Conservation (phyloP, 37 sponge, comb jelly and placozoan genomes). For the Geodia barretti region DNA sequence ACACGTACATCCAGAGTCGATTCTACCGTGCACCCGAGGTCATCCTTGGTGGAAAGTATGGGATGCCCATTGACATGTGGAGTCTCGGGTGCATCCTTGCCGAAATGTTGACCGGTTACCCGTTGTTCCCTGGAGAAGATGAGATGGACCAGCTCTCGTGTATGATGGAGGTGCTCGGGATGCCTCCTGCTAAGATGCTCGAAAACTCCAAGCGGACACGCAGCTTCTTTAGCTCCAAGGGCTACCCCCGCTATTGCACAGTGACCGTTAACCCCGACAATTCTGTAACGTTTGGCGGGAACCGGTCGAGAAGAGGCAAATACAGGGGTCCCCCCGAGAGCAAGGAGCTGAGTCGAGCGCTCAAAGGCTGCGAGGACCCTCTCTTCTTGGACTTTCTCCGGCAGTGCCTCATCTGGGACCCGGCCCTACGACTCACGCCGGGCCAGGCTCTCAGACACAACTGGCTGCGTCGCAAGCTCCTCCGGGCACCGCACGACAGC, state of each 20-base stretch:
- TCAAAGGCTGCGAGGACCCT: conserved; percentile 92
- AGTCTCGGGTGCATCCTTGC: conserved; percentile 96
- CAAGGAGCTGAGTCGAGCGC: conserved; percentile 87
- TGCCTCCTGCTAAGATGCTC: conserved; percentile 81
- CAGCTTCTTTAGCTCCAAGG: conserved; percentile 81
- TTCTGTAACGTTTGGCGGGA: conserved; percentile 59
- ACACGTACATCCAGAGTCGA: conserved; percentile 96
- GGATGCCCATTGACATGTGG: conserved; percentile 99
- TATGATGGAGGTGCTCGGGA: conserved; percentile 90
- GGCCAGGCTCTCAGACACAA: conserved; percentile 82
- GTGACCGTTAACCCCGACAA: conserved; percentile 73
- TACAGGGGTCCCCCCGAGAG: conserved; percentile 77
- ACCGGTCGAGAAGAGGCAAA: conserved; percentile 90
- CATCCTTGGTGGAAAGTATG: conserved; percentile 80
- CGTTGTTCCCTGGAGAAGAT: conserved; percentile 93
- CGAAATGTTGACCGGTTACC: conserved; percentile 92
- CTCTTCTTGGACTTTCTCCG: conserved; percentile 88
- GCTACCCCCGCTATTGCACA: conserved; percentile 71
- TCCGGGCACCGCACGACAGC: too few species aligned
- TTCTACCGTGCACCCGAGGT: conserved; percentile 98
- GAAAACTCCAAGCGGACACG: conserved; percentile 76
- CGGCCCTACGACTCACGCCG: conserved; percentile 66
- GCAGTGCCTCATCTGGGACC: conserved; percentile 83
- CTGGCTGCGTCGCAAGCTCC: too few species aligned
- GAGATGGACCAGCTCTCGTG: conserved; percentile 94